Evolutionary conservation across 2,113 vertebrate genomes (phyloP).

Genomic region (Urocynchramus pylzowi): DNA sequence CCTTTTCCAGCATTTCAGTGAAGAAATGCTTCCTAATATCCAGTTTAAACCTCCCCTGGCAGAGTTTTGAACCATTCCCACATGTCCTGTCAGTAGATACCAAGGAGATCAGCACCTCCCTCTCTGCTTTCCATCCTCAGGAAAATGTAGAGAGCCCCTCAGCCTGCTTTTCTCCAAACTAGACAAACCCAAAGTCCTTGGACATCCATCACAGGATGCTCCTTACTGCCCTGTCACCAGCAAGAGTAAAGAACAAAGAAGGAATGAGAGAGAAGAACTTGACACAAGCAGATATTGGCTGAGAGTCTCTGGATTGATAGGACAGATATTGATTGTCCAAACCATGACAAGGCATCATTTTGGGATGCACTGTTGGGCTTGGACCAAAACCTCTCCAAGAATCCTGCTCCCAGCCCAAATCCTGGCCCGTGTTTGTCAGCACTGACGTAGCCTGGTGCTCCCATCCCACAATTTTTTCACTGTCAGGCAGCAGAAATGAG

Average conservation of each 20-base stretch:
- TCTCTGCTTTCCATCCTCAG: not conserved
- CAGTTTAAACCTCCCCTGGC: not conserved
- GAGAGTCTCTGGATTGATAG: not conserved
- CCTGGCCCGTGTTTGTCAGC: accelerated
- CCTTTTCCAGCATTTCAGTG: not conserved
- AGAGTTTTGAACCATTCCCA: not conserved
- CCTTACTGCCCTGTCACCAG: not conserved
- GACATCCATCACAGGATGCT: not conserved
- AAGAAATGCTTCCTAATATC: not conserved
- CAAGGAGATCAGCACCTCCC: not conserved
- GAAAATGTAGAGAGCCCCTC: not conserved
- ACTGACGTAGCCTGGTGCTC: not conserved
- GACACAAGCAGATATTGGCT: not conserved
- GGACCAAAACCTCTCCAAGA: not conserved
- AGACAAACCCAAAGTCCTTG: not conserved
- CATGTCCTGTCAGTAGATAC: accelerated
- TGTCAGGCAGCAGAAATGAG: not conserved
- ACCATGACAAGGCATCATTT: not conserved
- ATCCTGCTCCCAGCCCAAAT: not conserved
- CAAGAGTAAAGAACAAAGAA: not conserved
- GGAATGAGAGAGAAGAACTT: not conserved
- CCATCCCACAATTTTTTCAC: not conserved
- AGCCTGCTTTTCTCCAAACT: not conserved
- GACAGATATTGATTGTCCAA: not conserved
- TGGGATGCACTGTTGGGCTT: not conserved